phyloP scores from a whole-genome alignment of 2,797 vertebrate genomes.

The Otolemur crassicaudatus region DNA sequence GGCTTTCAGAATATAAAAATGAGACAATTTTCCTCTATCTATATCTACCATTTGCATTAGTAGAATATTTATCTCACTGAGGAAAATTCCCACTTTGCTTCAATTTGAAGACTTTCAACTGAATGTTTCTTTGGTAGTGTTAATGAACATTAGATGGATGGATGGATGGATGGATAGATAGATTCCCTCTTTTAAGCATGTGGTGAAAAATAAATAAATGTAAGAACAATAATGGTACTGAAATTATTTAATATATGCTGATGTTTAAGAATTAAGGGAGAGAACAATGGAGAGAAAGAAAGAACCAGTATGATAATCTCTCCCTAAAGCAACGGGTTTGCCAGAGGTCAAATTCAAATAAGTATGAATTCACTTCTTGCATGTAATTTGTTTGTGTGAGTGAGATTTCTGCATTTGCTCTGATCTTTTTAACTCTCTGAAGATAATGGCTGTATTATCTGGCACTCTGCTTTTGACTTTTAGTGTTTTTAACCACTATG shows the following conservation, averaged over 20 bases:
- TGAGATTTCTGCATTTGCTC: neutral
- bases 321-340: neutral
- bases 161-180: neutral
- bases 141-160: constrained; percentile 65
- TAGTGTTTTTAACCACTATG: neutral
- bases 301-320: neutral
- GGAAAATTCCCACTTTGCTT: constrained; percentile 63
- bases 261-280: neutral
- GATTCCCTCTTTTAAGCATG: neutral
- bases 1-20: neutral
- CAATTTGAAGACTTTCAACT: constrained; percentile 62
- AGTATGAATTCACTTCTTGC: neutral
- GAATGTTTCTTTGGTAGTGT: constrained; percentile 72
- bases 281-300: neutral
- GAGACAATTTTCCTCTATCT: neutral
- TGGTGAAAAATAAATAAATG: neutral
- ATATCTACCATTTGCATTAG: neutral
- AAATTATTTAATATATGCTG: neutral
- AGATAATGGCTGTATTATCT: neutral
- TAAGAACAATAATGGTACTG: neutral
- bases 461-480: neutral
- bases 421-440: neutral
- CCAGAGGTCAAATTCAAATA: neutral
- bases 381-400: neutral
- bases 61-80: constrained; percentile 42